Evolutionary conservation across 2,797 vertebrate species (phyloP).

Genomic region (Acanthopagrus latus): DNA sequence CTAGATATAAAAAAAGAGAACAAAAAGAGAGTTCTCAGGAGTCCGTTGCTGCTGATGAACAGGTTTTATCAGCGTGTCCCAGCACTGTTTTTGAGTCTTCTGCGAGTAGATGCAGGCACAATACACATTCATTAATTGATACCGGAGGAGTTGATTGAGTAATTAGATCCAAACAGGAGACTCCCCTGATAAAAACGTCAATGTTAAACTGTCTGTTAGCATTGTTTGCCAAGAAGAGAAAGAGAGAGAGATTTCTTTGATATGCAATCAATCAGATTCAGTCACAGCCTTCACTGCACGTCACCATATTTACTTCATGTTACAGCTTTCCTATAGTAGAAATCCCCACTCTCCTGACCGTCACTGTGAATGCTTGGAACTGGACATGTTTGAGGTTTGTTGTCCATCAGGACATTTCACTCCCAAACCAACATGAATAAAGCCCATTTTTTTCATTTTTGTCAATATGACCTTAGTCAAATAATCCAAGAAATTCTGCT

Average conservation of each 20-base stretch:
- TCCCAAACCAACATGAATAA: conserved; percentile 24
- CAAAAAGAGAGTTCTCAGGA: conserved; percentile 48
- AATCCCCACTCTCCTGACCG: neutral
- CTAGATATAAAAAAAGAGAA: conserved; percentile 55
- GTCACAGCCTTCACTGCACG: conserved; percentile 22
- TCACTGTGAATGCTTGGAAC: conserved; percentile 21
- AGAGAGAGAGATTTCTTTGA: conserved; percentile 41
- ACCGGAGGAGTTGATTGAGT: conserved; percentile 56
- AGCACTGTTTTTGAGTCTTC: conserved; percentile 61
- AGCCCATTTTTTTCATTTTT: neutral
- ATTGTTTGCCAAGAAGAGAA: conserved; percentile 13
- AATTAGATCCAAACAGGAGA: conserved; percentile 51
- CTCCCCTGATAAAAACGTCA: conserved; percentile 44
- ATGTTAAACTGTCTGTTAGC: conserved; percentile 33
- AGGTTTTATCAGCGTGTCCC: conserved; percentile 55
- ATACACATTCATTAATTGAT: conserved; percentile 80
- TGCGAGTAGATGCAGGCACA: conserved; percentile 73
- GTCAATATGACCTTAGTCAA: conserved; percentile 4
- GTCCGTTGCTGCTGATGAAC: conserved; percentile 45
- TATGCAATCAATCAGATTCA: conserved; percentile 32
- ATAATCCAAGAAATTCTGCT: conserved; percentile 19
- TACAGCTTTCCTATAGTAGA: conserved; percentile 6
- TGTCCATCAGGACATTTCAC: conserved; percentile 1
- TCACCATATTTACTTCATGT: conserved; percentile 10
- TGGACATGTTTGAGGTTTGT: conserved; percentile 12